phyloP scores from a whole-genome alignment of 2,113 vertebrate genomes.

The Catharus bicknelli region DNA sequence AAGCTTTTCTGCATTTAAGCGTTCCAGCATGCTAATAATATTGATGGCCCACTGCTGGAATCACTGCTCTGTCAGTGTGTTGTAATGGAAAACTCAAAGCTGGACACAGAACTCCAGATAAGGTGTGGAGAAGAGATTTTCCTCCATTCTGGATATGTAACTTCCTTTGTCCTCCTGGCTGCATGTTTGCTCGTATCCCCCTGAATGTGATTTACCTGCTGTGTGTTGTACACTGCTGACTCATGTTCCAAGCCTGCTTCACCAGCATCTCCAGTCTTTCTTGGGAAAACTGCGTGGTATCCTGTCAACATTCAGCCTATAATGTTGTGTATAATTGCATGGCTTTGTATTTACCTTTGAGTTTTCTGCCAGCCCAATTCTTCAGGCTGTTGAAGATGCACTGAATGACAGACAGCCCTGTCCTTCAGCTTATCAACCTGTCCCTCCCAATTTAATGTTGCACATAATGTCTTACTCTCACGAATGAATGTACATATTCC shows the following conservation, averaged over 20 bases:
- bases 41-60: not conserved
- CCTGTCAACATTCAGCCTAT: not conserved
- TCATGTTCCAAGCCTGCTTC: not conserved
- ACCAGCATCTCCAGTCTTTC: not conserved
- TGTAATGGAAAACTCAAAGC: not conserved
- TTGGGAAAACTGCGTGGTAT: not conserved
- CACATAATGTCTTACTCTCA: conserved; percentile 15
- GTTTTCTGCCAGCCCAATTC: not conserved
- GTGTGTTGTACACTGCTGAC: not conserved
- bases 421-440: conserved; percentile 11
- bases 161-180: not conserved
- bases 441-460: conserved; percentile 16
- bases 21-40: not conserved
- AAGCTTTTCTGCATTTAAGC: not conserved
- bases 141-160: not conserved
- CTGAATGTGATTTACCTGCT: not conserved
- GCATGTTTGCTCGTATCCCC: not conserved
- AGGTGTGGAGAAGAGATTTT: not conserved
- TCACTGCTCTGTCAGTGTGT: not conserved
- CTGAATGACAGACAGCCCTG: not conserved
- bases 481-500: not conserved
- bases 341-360: not conserved
- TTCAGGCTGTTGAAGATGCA: not conserved
- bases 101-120: not conserved
- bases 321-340: not conserved